phyloP scores from a whole-genome alignment of 2,797 vertebrate species.

The Cyclopterus lumpus region DNA sequence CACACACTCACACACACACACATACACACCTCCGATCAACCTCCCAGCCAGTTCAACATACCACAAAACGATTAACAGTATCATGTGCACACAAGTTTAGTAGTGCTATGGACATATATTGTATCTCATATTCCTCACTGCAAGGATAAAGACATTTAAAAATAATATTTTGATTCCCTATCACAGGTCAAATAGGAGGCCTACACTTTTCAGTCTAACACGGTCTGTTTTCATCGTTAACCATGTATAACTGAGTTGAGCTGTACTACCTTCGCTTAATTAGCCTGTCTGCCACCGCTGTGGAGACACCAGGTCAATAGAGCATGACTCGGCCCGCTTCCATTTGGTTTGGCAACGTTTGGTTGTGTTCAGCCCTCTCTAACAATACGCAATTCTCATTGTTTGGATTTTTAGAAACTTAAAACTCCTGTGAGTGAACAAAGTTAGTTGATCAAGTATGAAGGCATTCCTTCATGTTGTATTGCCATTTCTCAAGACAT shows the following conservation, averaged over 20 bases:
- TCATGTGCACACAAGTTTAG: conserved; percentile 53
- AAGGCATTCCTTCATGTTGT: conserved; percentile 62
- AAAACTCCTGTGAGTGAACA: conserved; percentile 28
- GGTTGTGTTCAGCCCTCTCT: conserved; percentile 49
- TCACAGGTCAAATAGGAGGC: conserved; percentile 28
- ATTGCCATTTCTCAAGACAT: conserved; percentile 60
- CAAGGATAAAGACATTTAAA: conserved; percentile 33
- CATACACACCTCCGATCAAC: conserved; percentile 35
- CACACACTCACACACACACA: conserved; percentile 42
- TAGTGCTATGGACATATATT: conserved; percentile 44
- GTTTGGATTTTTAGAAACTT: conserved; percentile 13
- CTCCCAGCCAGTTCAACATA: conserved; percentile 61
- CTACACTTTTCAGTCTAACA: conserved; percentile 2
- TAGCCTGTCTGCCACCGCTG: conserved; percentile 32
- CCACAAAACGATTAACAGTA: conserved; percentile 57
- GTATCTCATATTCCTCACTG: conserved; percentile 34
- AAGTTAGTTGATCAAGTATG: conserved; percentile 28
- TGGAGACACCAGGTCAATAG: conserved; percentile 37
- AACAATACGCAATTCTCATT: conserved; percentile 13
- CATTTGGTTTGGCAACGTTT: conserved; percentile 64
- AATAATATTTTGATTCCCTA: conserved; percentile 15
- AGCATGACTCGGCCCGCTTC: conserved; percentile 38
- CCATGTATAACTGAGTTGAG: conserved; percentile 32
- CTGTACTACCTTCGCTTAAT: conserved; percentile 20
- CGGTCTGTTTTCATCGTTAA: conserved; percentile 49